phyloP scores from a whole-genome alignment of 2,797 vertebrate genomes.

The Remorina albescens region DNA sequence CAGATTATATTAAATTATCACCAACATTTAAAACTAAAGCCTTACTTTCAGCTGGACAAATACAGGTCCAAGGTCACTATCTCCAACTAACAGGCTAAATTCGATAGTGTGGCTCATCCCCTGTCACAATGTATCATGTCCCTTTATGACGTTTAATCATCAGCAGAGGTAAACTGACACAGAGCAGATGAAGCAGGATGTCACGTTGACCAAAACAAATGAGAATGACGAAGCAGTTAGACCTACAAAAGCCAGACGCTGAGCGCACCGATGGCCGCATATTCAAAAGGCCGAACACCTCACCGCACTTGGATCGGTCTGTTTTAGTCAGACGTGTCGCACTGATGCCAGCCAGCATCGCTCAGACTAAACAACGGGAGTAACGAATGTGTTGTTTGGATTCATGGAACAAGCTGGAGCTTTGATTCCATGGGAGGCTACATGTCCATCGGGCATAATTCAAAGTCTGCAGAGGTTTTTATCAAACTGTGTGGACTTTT shows the following conservation, averaged over 20 bases:
- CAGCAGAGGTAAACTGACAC: background rate
- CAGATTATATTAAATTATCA: too few relatives aligned
- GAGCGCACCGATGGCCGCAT: background rate
- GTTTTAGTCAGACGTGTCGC: constrained; percentile 14
- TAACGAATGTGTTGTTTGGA: constrained; percentile 50
- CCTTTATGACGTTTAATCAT: background rate
- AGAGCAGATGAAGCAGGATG: background rate
- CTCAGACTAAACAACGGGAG: constrained; percentile 62
- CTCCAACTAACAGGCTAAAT: too few relatives aligned
- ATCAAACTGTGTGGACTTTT: background rate
- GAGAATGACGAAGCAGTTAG: constrained; percentile 1
- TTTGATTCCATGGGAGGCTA: constrained; percentile 1
- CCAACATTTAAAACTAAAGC: too few relatives aligned
- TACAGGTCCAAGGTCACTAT: background rate
- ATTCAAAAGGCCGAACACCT: constrained; percentile 14
- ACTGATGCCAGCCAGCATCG: constrained; percentile 18
- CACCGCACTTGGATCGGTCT: constrained; percentile 8
- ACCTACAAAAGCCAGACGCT: constrained; percentile 16
- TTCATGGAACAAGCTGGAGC: constrained; percentile 12
- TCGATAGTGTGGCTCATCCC: too few relatives aligned
- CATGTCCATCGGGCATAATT: background rate
- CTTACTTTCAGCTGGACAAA: background rate
- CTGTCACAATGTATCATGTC: background rate
- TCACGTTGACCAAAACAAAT: constrained; percentile 10
- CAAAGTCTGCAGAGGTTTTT: background rate